Evolutionary conservation across 2,888 invertebrate species (phyloP).

Genomic region (Leucoptera coffeella): DNA sequence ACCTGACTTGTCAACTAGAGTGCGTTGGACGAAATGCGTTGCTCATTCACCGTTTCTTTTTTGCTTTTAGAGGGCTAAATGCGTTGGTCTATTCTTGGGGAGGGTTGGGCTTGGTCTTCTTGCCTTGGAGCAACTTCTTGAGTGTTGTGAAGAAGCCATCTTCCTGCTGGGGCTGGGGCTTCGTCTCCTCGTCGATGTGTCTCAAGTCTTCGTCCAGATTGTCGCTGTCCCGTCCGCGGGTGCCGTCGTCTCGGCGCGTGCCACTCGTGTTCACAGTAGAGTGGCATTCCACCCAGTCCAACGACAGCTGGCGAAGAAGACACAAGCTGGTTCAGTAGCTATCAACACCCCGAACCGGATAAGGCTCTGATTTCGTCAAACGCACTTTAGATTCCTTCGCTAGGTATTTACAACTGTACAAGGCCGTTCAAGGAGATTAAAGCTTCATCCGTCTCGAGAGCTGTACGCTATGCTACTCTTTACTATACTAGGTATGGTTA

Average conservation of each 20-base stretch:
- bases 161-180: not conserved
- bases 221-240: conserved; percentile 5
- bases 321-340: conserved; percentile 46
- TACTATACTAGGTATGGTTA: no score
- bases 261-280: conserved; percentile 12
- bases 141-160: not conserved
- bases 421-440: no score
- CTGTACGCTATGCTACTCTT: no score
- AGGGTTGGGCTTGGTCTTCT: not conserved
- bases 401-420: no score
- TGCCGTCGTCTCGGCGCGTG: not conserved
- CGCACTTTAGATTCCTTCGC: no score
- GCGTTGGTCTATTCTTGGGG: not conserved
- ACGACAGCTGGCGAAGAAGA: conserved; percentile 42
- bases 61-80: no score
- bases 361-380: conserved; percentile 44
- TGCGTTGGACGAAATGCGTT: conserved; percentile 42
- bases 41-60: no score
- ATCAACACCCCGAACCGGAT: conserved; percentile 15
- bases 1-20: conserved; percentile 11
- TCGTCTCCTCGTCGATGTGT: not conserved
- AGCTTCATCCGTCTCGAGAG: no score
- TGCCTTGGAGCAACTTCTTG: not conserved
- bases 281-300: no score
- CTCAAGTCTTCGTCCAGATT: conserved; percentile 10